Percentiles rank a stretch among this genome's conserved stretches.
phyloP scores from a whole-genome alignment of 2,888 invertebrate genomes.

The Exephanes ischioxanthus region DNA sequence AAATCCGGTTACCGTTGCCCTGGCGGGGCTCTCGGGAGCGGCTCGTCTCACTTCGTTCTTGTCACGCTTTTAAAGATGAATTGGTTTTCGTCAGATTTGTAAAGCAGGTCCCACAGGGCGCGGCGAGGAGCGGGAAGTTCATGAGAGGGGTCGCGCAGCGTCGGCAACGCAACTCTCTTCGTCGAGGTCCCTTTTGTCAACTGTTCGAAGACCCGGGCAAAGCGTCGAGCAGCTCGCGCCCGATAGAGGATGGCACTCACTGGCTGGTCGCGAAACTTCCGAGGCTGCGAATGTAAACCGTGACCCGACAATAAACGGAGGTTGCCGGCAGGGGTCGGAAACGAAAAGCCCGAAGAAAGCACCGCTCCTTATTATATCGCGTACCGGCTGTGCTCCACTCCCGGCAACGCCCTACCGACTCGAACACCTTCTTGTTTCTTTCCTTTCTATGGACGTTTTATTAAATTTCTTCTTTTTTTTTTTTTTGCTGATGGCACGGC shows the following conservation, averaged over 20 bases:
- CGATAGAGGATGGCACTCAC: constrained; percentile 31
- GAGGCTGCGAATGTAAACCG: constrained; percentile 30
- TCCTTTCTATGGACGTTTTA: neutral
- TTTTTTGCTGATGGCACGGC: neutral
- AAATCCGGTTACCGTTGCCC: constrained; percentile 81
- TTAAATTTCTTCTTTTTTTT: neutral
- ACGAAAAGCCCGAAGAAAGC: constrained; percentile 25
- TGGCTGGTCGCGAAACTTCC: constrained; percentile 34
- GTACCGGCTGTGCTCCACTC: constrained; percentile 19
- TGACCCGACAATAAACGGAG: constrained; percentile 50
- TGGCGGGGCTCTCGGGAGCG: constrained; percentile 8
- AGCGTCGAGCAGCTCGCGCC: constrained; percentile 25
- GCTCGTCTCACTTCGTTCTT: constrained; percentile 50
- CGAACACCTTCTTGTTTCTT: constrained; percentile 28
- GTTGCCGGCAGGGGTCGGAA: neutral
- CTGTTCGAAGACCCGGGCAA: constrained; percentile 41
- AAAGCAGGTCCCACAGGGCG: constrained; percentile 77
- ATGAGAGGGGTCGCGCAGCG: constrained; percentile 69
- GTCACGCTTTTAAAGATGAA: constrained; percentile 80
- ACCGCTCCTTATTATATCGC: constrained; percentile 24
- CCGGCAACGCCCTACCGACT: constrained; percentile 39
- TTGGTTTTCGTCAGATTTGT: constrained; percentile 81
- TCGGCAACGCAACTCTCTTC: constrained; percentile 66
- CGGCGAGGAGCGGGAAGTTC: constrained; percentile 68
- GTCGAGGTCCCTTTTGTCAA: constrained; percentile 62